Evolutionary conservation across 2,797 vertebrate genomes (phyloP).

Genomic region (Dipus sagitta): DNA sequence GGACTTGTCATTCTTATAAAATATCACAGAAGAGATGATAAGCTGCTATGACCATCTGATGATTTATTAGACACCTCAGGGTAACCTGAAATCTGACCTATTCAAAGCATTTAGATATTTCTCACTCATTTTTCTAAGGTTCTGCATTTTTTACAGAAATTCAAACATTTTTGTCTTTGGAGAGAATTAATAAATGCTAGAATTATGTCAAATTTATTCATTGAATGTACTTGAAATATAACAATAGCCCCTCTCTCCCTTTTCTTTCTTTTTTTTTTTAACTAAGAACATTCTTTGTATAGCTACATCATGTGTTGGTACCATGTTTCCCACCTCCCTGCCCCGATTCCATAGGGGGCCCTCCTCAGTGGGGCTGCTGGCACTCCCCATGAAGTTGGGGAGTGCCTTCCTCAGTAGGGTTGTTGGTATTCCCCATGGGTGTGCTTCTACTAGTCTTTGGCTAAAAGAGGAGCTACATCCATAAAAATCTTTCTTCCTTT

Average conservation of each 20-base stretch:
- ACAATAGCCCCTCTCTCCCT: not conserved
- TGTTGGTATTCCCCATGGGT: too few species aligned
- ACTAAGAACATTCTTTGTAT: too few species aligned
- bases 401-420: too few species aligned
- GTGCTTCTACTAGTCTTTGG: too few species aligned
- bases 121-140: not conserved
- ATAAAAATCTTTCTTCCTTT: not conserved
- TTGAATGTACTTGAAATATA: not conserved
- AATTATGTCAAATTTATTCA: slow-evolving; percentile 6
- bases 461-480: too few species aligned
- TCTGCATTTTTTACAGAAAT: not conserved
- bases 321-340: too few species aligned
- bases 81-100: not conserved
- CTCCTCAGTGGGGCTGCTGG: too few species aligned
- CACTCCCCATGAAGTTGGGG: too few species aligned
- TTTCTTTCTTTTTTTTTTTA: too few species aligned
- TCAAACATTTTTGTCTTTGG: slow-evolving; percentile 9
- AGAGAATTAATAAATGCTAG: not conserved
- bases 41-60: not conserved
- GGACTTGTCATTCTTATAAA: not conserved
- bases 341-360: too few species aligned
- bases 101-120: not conserved
- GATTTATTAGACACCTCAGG: not conserved
- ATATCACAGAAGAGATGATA: not conserved
- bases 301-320: too few species aligned